Conservation (phyloP, 2,113 vertebrate species). For the Hemicordylus capensis region DNA sequence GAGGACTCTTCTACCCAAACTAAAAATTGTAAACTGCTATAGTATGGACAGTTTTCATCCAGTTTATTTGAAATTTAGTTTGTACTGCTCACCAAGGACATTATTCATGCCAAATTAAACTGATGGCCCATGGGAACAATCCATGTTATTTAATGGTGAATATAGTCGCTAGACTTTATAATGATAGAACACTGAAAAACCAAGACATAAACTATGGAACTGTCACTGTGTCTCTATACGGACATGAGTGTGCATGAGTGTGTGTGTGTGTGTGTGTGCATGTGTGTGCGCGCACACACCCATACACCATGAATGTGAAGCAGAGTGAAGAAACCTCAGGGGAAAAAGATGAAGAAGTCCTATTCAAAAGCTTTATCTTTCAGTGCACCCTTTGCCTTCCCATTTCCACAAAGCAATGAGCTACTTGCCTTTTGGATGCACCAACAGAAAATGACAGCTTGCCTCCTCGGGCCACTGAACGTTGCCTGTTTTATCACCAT, state of each 20-base stretch:
- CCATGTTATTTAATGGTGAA: too few relatives aligned
- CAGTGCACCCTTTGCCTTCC: not conserved
- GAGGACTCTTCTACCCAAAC: too few relatives aligned
- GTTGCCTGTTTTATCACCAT: conserved; percentile 33
- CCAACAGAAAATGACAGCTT: conserved; percentile 10
- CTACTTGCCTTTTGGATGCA: not conserved
- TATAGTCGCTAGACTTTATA: too few relatives aligned
- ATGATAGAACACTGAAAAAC: conserved; percentile 37
- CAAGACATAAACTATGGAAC: not conserved
- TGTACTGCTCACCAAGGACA: too few relatives aligned
- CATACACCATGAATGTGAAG: not conserved
- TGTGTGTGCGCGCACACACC: too few relatives aligned
- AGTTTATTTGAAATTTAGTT: too few relatives aligned
- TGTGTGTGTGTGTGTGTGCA: too few relatives aligned
- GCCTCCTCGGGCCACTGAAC: not conserved
- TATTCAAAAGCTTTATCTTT: not conserved
- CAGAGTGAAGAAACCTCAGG: not conserved
- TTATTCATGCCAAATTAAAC: too few relatives aligned
- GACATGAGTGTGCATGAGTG: too few relatives aligned
- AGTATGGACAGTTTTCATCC: too few relatives aligned
- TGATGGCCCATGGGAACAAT: too few relatives aligned
- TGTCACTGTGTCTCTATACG: not conserved
- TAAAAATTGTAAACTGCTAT: too few relatives aligned
- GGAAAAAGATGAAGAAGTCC: not conserved
- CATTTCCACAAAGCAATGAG: not conserved